phyloP scores from a whole-genome alignment of 2,888 invertebrate species.

The Synanthedon myopaeformis region DNA sequence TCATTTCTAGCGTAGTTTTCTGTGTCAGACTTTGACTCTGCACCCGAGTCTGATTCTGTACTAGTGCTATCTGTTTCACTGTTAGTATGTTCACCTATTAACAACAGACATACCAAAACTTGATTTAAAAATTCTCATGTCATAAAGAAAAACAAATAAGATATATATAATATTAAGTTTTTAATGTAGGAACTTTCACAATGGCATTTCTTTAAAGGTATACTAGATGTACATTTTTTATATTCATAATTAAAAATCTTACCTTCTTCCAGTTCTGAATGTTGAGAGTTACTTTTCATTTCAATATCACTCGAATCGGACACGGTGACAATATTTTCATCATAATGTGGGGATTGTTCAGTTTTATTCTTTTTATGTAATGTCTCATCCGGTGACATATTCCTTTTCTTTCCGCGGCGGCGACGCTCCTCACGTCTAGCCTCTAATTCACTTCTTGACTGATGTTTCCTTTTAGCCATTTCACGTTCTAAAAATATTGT shows the following conservation, averaged over 20 bases:
- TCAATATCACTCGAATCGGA: constrained; percentile 65
- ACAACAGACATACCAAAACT: background rate
- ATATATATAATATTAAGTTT: too few relatives aligned
- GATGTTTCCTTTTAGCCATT: constrained; percentile 82
- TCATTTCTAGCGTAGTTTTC: constrained; percentile 35
- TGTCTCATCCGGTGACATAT: constrained; percentile 39
- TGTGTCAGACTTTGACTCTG: constrained; percentile 51
- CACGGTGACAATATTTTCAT: constrained; percentile 56
- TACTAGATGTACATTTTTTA: background rate
- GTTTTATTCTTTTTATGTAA: constrained; percentile 46
- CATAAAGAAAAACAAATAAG: too few relatives aligned
- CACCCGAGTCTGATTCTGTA: constrained; percentile 49
- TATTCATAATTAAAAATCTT: constrained; percentile 4
- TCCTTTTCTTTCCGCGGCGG: constrained; percentile 58
- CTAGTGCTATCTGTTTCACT: constrained; percentile 60
- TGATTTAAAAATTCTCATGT: too few relatives aligned
- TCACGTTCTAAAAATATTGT: constrained; percentile 69
- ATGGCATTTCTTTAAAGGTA: background rate
- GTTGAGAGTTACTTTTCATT: constrained; percentile 50
- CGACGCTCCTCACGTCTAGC: constrained; percentile 75
- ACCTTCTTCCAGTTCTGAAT: constrained; percentile 60
- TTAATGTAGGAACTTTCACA: too few relatives aligned
- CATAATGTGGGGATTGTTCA: constrained; percentile 43
- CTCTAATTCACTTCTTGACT: constrained; percentile 78
- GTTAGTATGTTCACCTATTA: constrained; percentile 56